phyloP scores from a whole-genome alignment of 2,113 vertebrate genomes.

The Megaceryle maxima region DNA sequence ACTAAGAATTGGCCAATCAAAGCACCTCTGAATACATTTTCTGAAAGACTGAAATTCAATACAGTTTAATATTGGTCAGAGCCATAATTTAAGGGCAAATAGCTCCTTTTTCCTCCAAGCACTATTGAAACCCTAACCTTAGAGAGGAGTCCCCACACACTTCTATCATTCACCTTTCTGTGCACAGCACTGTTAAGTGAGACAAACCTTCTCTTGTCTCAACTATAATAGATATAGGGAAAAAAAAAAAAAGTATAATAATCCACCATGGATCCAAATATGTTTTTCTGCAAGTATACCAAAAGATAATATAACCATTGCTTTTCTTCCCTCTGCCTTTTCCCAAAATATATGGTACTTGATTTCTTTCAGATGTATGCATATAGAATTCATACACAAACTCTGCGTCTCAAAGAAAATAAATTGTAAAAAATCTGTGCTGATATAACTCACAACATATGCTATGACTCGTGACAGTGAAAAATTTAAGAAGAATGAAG shows the following conservation, averaged over 20 bases:
- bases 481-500: not conserved
- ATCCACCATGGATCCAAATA: not conserved
- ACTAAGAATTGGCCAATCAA: not conserved
- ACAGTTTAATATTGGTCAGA: not conserved
- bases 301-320: not conserved
- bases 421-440: not conserved
- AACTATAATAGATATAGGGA: not conserved
- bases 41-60: not conserved
- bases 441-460: not conserved
- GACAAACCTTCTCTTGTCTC: not conserved
- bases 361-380: not conserved
- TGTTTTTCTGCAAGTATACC: not conserved
- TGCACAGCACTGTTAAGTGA: not conserved
- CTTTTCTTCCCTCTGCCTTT: not conserved
- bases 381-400: not conserved
- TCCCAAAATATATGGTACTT: not conserved
- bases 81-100: not conserved
- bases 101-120: not conserved
- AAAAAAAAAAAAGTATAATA: not conserved
- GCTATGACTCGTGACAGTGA: not conserved
- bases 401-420: not conserved
- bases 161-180: not conserved
- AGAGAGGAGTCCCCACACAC: not conserved
- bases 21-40: not conserved
- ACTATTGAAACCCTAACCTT: not conserved